These are phyloP conservation scores for Lepilemur ruficaudatus DNA, from an alignment of 2,797 vertebrate genomes.

Conservation along the genomic window DNA sequence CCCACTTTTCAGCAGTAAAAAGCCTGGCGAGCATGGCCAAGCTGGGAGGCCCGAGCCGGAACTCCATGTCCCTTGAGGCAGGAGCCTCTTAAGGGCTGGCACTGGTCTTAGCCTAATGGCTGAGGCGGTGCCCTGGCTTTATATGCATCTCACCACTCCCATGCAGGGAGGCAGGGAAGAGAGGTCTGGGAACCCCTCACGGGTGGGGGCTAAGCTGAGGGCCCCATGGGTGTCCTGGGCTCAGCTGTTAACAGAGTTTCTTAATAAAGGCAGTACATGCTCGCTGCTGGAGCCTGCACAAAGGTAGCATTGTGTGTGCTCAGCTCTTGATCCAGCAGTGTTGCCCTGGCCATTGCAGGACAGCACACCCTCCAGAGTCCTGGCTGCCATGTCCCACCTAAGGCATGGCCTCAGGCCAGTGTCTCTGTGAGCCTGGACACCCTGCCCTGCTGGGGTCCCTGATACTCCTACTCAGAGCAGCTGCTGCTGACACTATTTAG, in stretches of 20 bases:
- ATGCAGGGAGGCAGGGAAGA: background rate
- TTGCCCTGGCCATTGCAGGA: background rate
- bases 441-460: background rate
- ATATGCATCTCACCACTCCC: background rate
- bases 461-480: background rate
- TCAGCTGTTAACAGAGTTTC: background rate
- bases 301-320: background rate
- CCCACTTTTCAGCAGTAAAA: background rate
- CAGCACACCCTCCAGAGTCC: too few relatives aligned
- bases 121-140: background rate
- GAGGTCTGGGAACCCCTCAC: background rate
- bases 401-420: background rate
- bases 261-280: slow-evolving; percentile 59
- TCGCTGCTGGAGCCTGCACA: background rate
- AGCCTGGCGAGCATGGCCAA: background rate
- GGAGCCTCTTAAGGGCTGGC: slow-evolving; percentile 47
- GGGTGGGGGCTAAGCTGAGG: background rate
- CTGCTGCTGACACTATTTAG: background rate
- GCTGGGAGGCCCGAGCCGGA: background rate
- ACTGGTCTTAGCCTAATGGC: slow-evolving; percentile 11
- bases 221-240: background rate
- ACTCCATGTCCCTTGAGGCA: background rate
- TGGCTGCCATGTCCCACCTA: background rate
- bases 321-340: background rate
- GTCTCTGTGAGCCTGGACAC: background rate